Evolutionary conservation across 2,113 vertebrate genomes (phyloP), one percentile per base, ranked within the genome.

Genomic region (Calyptomena viridis): DNA sequence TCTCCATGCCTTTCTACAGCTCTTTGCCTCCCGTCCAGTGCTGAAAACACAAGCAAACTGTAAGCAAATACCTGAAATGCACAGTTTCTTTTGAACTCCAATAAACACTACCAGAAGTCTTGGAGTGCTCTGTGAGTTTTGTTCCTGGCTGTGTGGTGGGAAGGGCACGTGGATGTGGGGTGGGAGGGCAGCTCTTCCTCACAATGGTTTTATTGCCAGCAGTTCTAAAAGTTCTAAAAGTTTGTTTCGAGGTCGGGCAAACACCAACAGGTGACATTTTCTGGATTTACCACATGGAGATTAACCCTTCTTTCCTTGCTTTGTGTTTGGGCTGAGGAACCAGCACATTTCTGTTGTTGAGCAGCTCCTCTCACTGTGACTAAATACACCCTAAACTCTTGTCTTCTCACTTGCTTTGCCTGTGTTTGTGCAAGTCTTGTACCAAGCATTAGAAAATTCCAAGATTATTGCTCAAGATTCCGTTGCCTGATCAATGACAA

Each of bases 81-180:
- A 93, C 80, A 60, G 74, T 93, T 94, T 47, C 59, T 96, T 97
- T 94, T 50, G 47, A 92, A 69, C 55, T 30, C 17, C 83, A 97
- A 97, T 97, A 97, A 97, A 97, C 39, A 21, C 44, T 94, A 73
- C 89, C 89, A 25, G 49, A 90, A 94, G 88, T 8, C 74, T 91
- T 44, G 31, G 69, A 93, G 93, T 35, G 85, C 68, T 31, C 62
- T 69, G 96, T 83, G 85, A 87, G 33, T 88, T 96, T 92, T 97
- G 94, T 97, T 93, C 14, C 76, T 80, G 59, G 37, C 66, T 24
- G 23, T 33, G 66, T 58, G 84, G 19, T 39, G 7, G 14, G 37
- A 50, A 76, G 64, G 63, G 40, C 66, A 28, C 46, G 16, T 31
- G 47, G 62, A 3, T 6, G 28, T 5, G 47, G 33, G 30, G 12